phyloP scores from a whole-genome alignment of 2,888 invertebrate genomes.

The Dryobota labecula region DNA sequence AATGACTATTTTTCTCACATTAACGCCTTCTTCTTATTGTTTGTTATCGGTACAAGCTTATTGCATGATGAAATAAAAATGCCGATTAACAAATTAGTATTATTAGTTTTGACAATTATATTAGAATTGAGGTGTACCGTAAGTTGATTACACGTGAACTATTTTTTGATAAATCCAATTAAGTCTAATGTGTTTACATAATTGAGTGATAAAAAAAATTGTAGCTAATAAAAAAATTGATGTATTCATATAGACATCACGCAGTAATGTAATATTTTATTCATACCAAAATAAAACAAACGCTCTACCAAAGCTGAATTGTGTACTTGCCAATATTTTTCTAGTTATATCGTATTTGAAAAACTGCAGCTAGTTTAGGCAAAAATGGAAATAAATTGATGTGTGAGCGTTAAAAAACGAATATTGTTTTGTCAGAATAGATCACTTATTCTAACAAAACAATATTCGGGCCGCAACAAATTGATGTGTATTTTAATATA shows the following conservation, averaged over 20 bases:
- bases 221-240: not conserved
- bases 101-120: no score
- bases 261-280: slow-evolving; percentile 41
- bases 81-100: not conserved
- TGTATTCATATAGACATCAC: not conserved
- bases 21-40: not conserved
- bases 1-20: not conserved
- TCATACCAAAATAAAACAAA: slow-evolving; percentile 26
- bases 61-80: not conserved
- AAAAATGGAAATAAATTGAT: slow-evolving; percentile 44
- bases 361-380: slow-evolving; percentile 41
- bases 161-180: not conserved
- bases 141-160: no score
- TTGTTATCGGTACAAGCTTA: not conserved
- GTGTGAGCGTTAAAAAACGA: slow-evolving; percentile 35
- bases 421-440: slow-evolving; percentile 29
- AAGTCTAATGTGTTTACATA: no score
- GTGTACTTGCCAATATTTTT: slow-evolving; percentile 39
- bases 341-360: slow-evolving; percentile 32
- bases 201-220: no score
- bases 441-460: no score
- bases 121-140: no score
- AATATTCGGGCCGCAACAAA: slow-evolving; percentile 25
- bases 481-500: slow-evolving; percentile 4
- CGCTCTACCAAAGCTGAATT: slow-evolving; percentile 27